Evolutionary conservation across 1,140 invertebrate species (phyloP), one percentile per base, ranked within the genome.

Genomic region (Xylocopa sonorina): DNA sequence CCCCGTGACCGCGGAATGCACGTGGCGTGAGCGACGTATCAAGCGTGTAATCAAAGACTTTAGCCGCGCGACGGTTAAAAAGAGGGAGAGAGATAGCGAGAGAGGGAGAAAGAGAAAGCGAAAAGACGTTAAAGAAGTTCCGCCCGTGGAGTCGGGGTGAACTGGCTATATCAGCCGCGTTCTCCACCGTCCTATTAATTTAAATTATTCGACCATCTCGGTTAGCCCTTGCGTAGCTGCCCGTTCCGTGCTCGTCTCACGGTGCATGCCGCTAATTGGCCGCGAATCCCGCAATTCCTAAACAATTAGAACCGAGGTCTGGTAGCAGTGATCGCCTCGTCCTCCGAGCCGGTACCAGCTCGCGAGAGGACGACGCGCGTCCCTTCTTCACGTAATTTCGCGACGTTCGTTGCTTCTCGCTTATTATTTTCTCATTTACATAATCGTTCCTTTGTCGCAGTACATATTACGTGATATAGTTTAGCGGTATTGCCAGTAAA

Each of bases 151-250:
- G 68, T 29, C 32, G 73, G 68, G 81, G 58, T 69, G 43, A 88
- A 82, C 63, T 80, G 71, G 34, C 73, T 79, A 83, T 88, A 83
- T 88, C 88, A 86, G 81, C n/a, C n/a, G 58, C 77, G 81, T 88
- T 82, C 75, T 69, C 74, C 67, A 58, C 82, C 71, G 67, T 64
- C 79, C 82, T 89, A 87, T 87, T 84, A 89, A 90, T 88, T 89
- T 86, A 80, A 90, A 90, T 89, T 88, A 88, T 88, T 89, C 81
- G 86, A 83, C 57, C 82, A 62, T 83, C 87, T 82, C 62, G 18
- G 63, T 66, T 48, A 48, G 43, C 63, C 63, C 63, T 66, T 48
- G 32, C 43, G 63, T 66, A 32, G 43, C 48, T 18, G 83, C n/a
- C n/a, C 58, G 81, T 82, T 83, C 64, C 69, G 81, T 64, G 46